phyloP scores from a whole-genome alignment of 2,113 vertebrate genomes.

The Emydura subglobosa region DNA sequence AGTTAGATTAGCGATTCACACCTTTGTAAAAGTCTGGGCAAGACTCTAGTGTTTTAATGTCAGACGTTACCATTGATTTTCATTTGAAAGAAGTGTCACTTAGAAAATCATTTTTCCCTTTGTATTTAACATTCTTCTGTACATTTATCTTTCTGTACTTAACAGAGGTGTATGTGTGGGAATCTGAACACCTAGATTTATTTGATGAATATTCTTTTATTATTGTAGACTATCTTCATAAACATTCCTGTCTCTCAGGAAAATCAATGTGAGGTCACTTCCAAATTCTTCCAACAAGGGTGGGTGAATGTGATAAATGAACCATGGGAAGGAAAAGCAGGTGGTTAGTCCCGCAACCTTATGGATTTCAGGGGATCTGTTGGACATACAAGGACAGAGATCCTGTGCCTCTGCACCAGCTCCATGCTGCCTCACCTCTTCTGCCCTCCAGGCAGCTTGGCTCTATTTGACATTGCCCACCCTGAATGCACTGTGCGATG shows the following conservation, averaged over 20 bases:
- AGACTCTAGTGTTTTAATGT: constrained; percentile 23
- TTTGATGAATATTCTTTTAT: neutral
- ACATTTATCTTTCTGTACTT: neutral
- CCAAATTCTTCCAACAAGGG: neutral
- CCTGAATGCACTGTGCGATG: neutral
- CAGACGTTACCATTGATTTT: constrained; percentile 33
- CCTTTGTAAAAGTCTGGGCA: constrained; percentile 19
- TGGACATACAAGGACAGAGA: neutral
- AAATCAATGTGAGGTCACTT: neutral
- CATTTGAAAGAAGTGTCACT: constrained; percentile 39
- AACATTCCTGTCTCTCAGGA: neutral
- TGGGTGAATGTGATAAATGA: neutral
- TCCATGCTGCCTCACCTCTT: neutral
- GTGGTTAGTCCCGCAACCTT: neutral
- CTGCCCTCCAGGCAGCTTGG: neutral
- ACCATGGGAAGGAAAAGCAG: neutral
- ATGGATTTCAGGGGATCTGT: neutral
- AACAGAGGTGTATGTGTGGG: neutral
- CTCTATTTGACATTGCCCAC: neutral
- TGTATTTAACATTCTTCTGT: neutral
- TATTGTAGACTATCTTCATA: neutral
- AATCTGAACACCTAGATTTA: neutral
- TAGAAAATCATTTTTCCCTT: neutral
- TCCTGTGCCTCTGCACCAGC: neutral
- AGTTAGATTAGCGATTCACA: constrained; percentile 2